These are phyloP conservation scores for Astreopora myriophthalma DNA, from an alignment of 64 coral and sea anemone genomes.

Conservation along the genomic window DNA sequence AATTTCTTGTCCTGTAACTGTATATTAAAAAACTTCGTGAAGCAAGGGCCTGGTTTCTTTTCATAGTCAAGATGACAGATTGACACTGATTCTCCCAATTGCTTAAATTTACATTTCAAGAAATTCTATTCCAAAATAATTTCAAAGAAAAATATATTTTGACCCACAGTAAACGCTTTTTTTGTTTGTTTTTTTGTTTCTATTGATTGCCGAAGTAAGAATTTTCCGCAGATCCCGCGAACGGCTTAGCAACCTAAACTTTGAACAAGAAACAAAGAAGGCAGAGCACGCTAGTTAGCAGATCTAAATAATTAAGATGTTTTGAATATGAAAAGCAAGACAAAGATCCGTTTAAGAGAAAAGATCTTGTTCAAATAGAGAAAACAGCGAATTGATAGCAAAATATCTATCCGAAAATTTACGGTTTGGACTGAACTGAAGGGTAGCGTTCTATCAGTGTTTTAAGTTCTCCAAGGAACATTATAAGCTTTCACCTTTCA, in stretches of 20 bases:
- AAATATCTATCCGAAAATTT: background rate
- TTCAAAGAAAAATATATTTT: background rate
- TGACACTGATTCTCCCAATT: background rate
- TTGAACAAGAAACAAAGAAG: background rate
- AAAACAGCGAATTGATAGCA: background rate
- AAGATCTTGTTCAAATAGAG: background rate
- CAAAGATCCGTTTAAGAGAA: background rate
- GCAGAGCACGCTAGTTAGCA: background rate
- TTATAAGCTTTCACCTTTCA: background rate
- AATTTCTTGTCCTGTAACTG: too few relatives aligned
- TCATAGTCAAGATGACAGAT: too few relatives aligned
- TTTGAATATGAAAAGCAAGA: background rate
- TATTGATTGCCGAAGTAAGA: background rate
- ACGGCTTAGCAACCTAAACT: constrained; percentile 1
- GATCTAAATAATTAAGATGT: constrained; percentile 17
- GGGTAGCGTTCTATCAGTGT: background rate
- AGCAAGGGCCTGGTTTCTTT: too few relatives aligned
- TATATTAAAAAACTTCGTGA: too few relatives aligned
- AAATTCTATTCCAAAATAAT: background rate
- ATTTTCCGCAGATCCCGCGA: background rate
- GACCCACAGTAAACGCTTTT: background rate
- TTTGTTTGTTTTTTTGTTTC: background rate
- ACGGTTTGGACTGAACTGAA: background rate
- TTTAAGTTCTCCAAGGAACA: background rate
- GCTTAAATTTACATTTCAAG: background rate